phyloP scores from a whole-genome alignment of 2,888 invertebrate species.

The Calliopum simillimum region DNA sequence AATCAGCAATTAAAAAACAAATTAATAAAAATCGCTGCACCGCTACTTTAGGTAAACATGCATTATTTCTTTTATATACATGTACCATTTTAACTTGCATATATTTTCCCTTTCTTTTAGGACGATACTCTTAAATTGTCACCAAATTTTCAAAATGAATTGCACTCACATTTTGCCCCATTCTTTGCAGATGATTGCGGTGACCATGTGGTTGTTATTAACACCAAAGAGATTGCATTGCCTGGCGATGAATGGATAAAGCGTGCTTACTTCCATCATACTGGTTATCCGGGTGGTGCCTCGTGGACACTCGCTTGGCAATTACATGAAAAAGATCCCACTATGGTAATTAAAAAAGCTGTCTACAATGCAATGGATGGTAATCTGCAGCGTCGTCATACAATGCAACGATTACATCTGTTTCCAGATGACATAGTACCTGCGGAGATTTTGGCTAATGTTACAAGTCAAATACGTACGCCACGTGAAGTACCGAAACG shows the following conservation, averaged over 20 bases:
- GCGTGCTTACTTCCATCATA: conserved; percentile 91
- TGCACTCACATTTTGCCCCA: not conserved
- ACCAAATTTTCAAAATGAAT: too few species aligned
- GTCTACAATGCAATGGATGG: conserved; percentile 83
- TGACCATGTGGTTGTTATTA: conserved; percentile 95
- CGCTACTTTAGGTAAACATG: too few species aligned
- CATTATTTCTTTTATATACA: too few species aligned
- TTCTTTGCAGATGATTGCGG: conserved; percentile 81
- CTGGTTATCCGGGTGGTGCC: conserved; percentile 89
- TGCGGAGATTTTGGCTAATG: conserved; percentile 82
- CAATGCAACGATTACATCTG: conserved; percentile 88
- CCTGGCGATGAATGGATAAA: conserved; percentile 89
- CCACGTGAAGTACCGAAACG: conserved; percentile 82
- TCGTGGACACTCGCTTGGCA: conserved; percentile 94
- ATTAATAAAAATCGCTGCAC: not conserved
- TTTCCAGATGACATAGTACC: conserved; percentile 84
- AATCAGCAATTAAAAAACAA: not conserved
- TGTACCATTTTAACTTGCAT: too few species aligned
- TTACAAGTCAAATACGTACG: conserved; percentile 88
- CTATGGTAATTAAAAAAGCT: conserved; percentile 88
- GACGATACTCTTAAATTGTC: not conserved
- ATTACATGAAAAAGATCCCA: conserved; percentile 90
- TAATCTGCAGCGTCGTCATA: conserved; percentile 80
- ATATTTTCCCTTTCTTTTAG: conserved; percentile 3
- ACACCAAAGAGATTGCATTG: conserved; percentile 85